Evolutionary conservation across 2,888 invertebrate species (phyloP).

Genomic region (Erebia epiphron): DNA sequence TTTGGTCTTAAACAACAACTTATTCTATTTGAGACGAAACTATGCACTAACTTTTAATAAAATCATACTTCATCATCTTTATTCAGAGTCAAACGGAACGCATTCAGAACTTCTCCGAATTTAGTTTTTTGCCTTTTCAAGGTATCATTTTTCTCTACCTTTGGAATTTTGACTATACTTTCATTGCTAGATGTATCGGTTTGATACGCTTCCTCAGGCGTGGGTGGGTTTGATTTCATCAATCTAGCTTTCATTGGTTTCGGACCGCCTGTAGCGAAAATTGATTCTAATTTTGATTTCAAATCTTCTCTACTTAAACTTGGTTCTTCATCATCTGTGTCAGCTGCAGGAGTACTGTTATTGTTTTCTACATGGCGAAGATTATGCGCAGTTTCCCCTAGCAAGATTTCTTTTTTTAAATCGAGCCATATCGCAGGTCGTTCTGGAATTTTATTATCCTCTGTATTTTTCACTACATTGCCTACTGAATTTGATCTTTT

Average conservation of each 20-base stretch:
- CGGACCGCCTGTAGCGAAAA: conserved; percentile 68
- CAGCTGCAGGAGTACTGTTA: conserved; percentile 41
- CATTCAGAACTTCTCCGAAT: conserved; percentile 72
- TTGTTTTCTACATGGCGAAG: conserved; percentile 57
- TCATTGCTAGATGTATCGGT: conserved; percentile 64
- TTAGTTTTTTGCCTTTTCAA: conserved; percentile 71
- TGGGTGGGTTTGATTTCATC: conserved; percentile 68
- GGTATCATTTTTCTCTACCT: conserved; percentile 74
- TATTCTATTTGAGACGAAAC: neutral
- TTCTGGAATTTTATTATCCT: conserved; percentile 49
- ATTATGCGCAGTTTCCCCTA: conserved; percentile 54
- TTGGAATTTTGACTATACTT: conserved; percentile 63
- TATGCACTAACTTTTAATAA: conserved; percentile 4
- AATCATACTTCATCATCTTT: conserved; percentile 63
- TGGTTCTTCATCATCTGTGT: conserved; percentile 54
- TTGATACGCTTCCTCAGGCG: conserved; percentile 66
- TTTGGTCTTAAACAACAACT: neutral
- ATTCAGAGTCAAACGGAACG: conserved; percentile 68
- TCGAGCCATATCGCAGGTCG: conserved; percentile 61
- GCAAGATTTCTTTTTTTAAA: conserved; percentile 66
- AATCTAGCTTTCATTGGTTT: conserved; percentile 60
- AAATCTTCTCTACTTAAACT: conserved; percentile 67
- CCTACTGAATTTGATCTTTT: conserved; percentile 70
- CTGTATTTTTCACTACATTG: conserved; percentile 55
- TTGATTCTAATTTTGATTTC: conserved; percentile 69